Base-by-base conservation (phyloP, 1,140 invertebrate species). In the Dinothrombium tinctorium region DNA sequence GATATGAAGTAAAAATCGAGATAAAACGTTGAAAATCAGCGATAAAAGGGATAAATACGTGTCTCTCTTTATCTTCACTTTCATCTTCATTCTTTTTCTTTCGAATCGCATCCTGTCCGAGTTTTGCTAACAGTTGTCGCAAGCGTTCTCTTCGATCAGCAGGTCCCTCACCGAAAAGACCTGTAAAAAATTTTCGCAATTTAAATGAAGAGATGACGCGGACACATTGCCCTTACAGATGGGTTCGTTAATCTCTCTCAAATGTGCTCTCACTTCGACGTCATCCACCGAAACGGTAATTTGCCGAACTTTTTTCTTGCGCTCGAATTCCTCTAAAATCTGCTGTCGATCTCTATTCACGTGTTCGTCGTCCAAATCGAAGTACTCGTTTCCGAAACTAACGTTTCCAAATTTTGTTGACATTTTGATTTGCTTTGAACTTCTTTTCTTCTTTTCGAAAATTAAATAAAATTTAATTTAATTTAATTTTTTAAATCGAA, bases 81-180 rank as follows among this genome's bases (percentile, higher is more conserved):
- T 49, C 37, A 37, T 55, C 49, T 41, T 56, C 49, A 41, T 54
- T 43, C 46, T 52, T 46, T 14, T 45, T 17, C 45, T 57, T 55
- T 47, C 59, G 59, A 32, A 86, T 73, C 0, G 77, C 76, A 63
- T 90, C 82, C 60, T 87, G 78, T 11, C 86, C 86, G 3, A 89
- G 64, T 49, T 71, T 48, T 6, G 84, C 80, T 9, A 95, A 61
- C 35, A 94, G 62, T 56, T 90, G 80, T 49, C 83, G 68, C n/a
- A 98, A 63, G 24, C 90, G 64, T 23, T 79, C 79, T 56, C 89
- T 62, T 44, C 90, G 64, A 47, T 96, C 89, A 0, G 87, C 87
- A 2, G 89, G 87, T 0, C 89, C 89, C 65, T 98, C 90, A 0
- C 90, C 87, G 61, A 95, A 96, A 23, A 89, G 63, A 59, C 61